These are phyloP conservation scores for Neodiprion fabricii DNA, from an alignment of 1,140 invertebrate species.

Conservation along the genomic window DNA sequence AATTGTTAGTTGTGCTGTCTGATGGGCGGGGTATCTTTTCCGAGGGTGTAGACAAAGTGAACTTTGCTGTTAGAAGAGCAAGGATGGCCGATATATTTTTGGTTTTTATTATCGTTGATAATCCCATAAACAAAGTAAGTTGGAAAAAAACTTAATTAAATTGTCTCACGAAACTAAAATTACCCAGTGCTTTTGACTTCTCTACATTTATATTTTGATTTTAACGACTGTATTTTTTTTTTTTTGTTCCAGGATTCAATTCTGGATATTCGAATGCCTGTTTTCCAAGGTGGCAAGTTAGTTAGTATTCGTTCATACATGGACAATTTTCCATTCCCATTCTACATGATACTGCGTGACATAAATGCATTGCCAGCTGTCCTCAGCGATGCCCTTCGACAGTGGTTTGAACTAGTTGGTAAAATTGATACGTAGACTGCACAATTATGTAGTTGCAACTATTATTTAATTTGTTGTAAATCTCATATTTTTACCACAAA, in stretches of 20 bases:
- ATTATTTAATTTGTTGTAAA: too few species aligned
- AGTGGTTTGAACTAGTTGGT: conserved; percentile 98
- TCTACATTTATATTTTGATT: background rate
- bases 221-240: background rate
- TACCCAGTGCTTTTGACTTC: background rate
- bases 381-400: conserved; percentile 92
- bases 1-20: conserved; percentile 90
- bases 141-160: conserved; percentile 8
- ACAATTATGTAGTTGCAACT: too few species aligned
- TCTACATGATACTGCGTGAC: conserved; percentile 93
- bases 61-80: conserved; percentile 80
- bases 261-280: conserved; percentile 83
- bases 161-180: conserved; percentile 3
- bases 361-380: conserved; percentile 86
- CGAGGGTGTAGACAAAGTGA: conserved; percentile 83
- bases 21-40: conserved; percentile 93
- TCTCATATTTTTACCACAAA: too few species aligned
- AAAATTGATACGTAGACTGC: conserved; percentile 59
- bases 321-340: conserved; percentile 98
- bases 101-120: conserved; percentile 96
- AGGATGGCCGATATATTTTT: conserved; percentile 86
- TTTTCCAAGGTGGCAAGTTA: conserved; percentile 72
- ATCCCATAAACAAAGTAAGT: conserved; percentile 85
- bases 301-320: conserved; percentile 79
- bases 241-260: conserved; percentile 80